Percentiles rank a stretch among this genome's conserved stretches.
Conservation (phyloP, 2,797 vertebrate species). For the Enteromius afrohamiltoni region DNA sequence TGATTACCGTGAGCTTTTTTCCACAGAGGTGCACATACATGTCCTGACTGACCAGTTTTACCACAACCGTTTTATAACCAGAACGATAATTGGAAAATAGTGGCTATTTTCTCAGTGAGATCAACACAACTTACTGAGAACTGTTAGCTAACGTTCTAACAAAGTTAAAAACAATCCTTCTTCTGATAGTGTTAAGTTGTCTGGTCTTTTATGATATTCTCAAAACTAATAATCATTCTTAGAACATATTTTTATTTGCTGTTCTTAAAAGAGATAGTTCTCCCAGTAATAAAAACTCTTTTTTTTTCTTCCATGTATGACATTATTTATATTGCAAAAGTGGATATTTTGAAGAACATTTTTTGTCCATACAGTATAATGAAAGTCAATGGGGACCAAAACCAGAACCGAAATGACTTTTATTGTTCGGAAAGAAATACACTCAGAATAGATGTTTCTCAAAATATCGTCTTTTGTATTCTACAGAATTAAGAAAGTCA, state of each 20-base stretch:
- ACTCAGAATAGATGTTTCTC: background rate
- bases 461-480: background rate
- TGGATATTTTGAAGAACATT: background rate
- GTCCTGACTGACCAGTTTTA: constrained; percentile 43
- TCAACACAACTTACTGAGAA: background rate
- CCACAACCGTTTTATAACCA: constrained; percentile 5
- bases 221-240: background rate
- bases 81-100: background rate
- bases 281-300: background rate
- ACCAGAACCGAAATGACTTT: no score
- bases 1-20: constrained; percentile 29
- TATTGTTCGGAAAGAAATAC: background rate
- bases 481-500: background rate
- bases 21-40: constrained; percentile 6
- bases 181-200: background rate
- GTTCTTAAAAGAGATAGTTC: background rate
- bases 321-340: background rate
- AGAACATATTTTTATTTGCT: background rate
- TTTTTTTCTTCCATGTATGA: background rate
- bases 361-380: background rate
- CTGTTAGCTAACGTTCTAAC: background rate
- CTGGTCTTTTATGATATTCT: background rate
- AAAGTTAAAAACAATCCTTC: background rate
- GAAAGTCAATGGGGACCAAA: background rate
- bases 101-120: background rate